These are phyloP conservation scores for Chesias legatella DNA, from an alignment of 2,888 invertebrate species.

Conservation along the genomic window DNA sequence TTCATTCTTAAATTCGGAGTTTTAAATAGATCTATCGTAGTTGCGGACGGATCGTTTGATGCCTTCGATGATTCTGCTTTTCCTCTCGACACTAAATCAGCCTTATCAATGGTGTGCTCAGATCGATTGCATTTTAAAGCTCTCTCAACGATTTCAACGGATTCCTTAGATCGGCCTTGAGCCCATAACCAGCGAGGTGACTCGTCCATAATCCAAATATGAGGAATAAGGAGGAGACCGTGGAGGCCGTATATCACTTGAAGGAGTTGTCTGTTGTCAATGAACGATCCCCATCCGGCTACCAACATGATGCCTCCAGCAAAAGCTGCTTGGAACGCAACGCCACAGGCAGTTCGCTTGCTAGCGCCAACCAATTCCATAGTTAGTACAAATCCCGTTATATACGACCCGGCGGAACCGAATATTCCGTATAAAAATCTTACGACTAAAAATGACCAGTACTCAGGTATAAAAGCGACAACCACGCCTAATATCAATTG, in stretches of 20 bases:
- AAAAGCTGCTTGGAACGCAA: slow-evolving; percentile 89
- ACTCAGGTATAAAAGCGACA: slow-evolving; percentile 89
- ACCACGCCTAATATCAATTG: slow-evolving; percentile 86
- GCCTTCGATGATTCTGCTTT: slow-evolving; percentile 68
- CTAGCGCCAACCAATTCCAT: slow-evolving; percentile 92
- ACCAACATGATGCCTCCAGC: slow-evolving; percentile 91
- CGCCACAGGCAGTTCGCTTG: slow-evolving; percentile 89
- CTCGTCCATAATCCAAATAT: slow-evolving; percentile 94
- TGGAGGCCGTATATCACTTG: slow-evolving; percentile 91
- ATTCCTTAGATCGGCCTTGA: slow-evolving; percentile 86
- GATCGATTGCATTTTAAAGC: slow-evolving; percentile 88
- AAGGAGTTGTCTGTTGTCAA: slow-evolving; percentile 86
- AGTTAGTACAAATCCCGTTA: slow-evolving; percentile 84
- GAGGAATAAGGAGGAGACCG: slow-evolving; percentile 85
- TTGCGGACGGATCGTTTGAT: slow-evolving; percentile 66
- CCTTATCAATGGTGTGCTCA: slow-evolving; percentile 81
- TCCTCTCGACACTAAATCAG: slow-evolving; percentile 83
- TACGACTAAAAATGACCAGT: slow-evolving; percentile 84
- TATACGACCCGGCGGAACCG: slow-evolving; percentile 90
- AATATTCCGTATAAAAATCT: slow-evolving; percentile 89
- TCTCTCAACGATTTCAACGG: slow-evolving; percentile 86
- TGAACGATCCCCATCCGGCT: slow-evolving; percentile 89
- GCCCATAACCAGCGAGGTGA: slow-evolving; percentile 94
- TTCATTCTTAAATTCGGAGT: slow-evolving; percentile 89
- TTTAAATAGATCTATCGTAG: slow-evolving; percentile 87